Percentiles rank a stretch among this genome's conserved stretches.
These are phyloP conservation scores for Chesias legatella DNA, from an alignment of 2,888 invertebrate species.

Conservation along the genomic window DNA sequence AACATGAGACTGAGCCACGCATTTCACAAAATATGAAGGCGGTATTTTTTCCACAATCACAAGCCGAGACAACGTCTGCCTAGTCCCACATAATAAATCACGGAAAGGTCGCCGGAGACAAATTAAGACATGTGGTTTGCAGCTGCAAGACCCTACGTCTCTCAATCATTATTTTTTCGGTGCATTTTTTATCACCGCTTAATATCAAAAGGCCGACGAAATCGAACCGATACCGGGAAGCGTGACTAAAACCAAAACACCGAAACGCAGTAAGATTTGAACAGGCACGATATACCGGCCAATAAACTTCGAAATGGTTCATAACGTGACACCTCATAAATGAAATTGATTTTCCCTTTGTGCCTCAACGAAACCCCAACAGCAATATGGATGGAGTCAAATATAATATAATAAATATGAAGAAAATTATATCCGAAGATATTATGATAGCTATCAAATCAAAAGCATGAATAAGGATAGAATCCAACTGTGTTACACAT, in stretches of 20 bases:
- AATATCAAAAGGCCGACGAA: conserved; percentile 26
- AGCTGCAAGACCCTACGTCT: conserved; percentile 54
- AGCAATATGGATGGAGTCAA: not conserved
- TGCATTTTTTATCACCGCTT: conserved; percentile 21
- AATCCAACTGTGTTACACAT: conserved; percentile 26
- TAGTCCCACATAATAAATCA: conserved; percentile 56
- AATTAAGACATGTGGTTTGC: conserved; percentile 67
- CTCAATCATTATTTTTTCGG: conserved; percentile 34
- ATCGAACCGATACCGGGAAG: conserved; percentile 34
- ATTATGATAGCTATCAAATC: conserved; percentile 4
- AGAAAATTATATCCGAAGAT: conserved; percentile 6
- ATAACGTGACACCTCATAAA: conserved; percentile 54
- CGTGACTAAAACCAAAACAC: conserved; percentile 71
- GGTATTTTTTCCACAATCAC: conserved; percentile 1
- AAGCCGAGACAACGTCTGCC: conserved; percentile 17
- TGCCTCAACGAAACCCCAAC: conserved; percentile 3
- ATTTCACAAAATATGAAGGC: no score
- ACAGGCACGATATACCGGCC: conserved; percentile 16
- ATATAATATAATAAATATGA: not conserved
- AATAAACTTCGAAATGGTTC: conserved; percentile 33
- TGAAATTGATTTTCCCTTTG: conserved; percentile 33
- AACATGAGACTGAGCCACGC: no score
- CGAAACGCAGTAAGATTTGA: conserved; percentile 48
- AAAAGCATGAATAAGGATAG: conserved; percentile 8
- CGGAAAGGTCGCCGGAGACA: conserved; percentile 59